Conservation (phyloP, 1,140 invertebrate species). For the Drosophila kepulauana region DNA sequence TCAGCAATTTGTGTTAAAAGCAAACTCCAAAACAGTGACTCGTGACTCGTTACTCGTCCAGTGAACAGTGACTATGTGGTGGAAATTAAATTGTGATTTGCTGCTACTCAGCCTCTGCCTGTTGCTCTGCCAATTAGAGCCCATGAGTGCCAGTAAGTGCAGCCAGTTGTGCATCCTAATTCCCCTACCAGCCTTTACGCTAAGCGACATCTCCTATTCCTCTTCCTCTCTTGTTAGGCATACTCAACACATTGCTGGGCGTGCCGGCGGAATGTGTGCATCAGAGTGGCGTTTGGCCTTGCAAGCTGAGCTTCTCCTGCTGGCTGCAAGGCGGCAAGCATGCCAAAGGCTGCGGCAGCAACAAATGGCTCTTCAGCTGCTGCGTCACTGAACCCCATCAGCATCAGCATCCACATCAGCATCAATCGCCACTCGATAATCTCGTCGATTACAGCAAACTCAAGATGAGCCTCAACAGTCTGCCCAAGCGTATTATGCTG, state of each 20-base stretch:
- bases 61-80: slow-evolving; percentile 26
- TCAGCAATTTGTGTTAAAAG: slow-evolving; percentile 48
- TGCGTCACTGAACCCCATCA: slow-evolving; percentile 86
- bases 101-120: slow-evolving; percentile 47
- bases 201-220: neutral
- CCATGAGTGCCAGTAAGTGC: slow-evolving; percentile 64
- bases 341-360: slow-evolving; percentile 87
- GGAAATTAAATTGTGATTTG: slow-evolving; percentile 17
- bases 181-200: neutral
- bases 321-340: slow-evolving; percentile 89
- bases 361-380: slow-evolving; percentile 89
- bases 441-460: slow-evolving; percentile 74
- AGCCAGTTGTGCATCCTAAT: neutral
- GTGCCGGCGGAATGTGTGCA: slow-evolving; percentile 87
- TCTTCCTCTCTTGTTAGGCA: slow-evolving; percentile 45
- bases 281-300: slow-evolving; percentile 87
- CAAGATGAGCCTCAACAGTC: slow-evolving; percentile 54
- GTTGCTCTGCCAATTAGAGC: slow-evolving; percentile 43
- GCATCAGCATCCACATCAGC: slow-evolving; percentile 87
- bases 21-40: slow-evolving; percentile 14
- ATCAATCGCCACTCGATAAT: slow-evolving; percentile 81
- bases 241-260: slow-evolving; percentile 87
- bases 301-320: slow-evolving; percentile 89
- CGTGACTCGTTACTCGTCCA: neutral
- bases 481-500: slow-evolving; percentile 78